Base-by-base conservation (phyloP, 2,888 invertebrate genomes). In the Punctoribates punctum region DNA sequence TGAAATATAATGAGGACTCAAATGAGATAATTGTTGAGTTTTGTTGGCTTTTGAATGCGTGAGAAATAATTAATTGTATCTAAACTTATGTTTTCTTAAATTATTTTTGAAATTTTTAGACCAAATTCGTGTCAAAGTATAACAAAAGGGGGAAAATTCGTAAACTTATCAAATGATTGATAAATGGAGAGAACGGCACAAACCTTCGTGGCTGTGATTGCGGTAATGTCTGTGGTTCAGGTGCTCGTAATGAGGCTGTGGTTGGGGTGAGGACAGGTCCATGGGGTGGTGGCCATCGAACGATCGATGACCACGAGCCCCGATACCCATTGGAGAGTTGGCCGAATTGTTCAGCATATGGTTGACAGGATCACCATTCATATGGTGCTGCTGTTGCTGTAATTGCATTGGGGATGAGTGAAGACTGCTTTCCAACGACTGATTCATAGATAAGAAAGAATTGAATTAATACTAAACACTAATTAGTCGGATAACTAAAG, bases 321-420 rank as follows among this genome's bases (percentile, higher is more conserved):
- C 17, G n/a, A 67, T 15, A 29, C 25, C 11, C 67, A 67, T 67
- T 9, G 34, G 67, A 0, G 67, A 34, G 38, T 67, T 67, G 67
- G 20, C 38, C 15, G 67, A n/a, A 20, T 38, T 67, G 38, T 13
- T 38, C 67, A 67, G 29, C 67, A 67, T 67, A 25, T 67, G 67
- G n/a, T 34, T 67, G 20, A 67, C 20, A 11, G 9, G 67, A 67
- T 67, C 67, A 9, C 67, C 67, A 67, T 67, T 67, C 34, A 67
- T 34, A 20, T 67, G 67, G 15, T 78, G 78, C 38, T 74, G 74
- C 20, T 75, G 75, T 54, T 73, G 73, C 15, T 73, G 42, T 23
- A 38, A 9, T 73, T 73, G 73, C 60, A 60, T 57, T 29, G 57
- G 57, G 27, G 25, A 42, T 17, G 48, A 60, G 15, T 54, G 51